Conservation (phyloP, 2,797 vertebrate genomes). For the Phoebastria nigripes region DNA sequence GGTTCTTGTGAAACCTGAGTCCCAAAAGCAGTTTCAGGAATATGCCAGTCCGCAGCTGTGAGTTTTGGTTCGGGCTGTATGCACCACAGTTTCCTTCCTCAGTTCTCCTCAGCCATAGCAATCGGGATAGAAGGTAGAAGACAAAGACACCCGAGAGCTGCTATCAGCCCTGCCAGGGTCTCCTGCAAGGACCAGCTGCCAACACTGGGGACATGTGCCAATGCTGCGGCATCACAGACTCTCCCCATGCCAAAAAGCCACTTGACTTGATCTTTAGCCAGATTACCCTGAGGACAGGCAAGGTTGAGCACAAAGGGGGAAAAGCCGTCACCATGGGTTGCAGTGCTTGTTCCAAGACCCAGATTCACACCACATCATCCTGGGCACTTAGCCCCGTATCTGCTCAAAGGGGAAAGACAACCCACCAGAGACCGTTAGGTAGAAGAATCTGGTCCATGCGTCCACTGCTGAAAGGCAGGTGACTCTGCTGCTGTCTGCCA, state of each 20-base stretch:
- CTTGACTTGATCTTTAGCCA: neutral
- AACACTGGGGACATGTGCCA: neutral
- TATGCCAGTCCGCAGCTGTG: neutral
- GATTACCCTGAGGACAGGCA: neutral
- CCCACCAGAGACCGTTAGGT: neutral
- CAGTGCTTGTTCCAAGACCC: neutral
- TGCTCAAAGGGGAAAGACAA: neutral
- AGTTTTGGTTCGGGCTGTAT: neutral
- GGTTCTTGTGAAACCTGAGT: neutral
- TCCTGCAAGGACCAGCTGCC: neutral
- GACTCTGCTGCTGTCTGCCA: neutral
- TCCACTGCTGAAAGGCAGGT: neutral
- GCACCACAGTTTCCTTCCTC: neutral
- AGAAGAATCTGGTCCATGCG: neutral
- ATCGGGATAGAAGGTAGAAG: neutral
- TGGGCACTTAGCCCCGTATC: fast-evolving
- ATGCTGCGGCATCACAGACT: neutral
- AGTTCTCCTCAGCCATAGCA: neutral
- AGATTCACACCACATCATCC: neutral
- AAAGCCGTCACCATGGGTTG: neutral
- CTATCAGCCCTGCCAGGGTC: neutral
- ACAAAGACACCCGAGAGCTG: neutral
- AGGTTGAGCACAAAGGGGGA: neutral
- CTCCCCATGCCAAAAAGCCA: neutral
- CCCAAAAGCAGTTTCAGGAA: neutral